phyloP scores from a whole-genome alignment of 2,113 vertebrate species.

The Emydura subglobosa region DNA sequence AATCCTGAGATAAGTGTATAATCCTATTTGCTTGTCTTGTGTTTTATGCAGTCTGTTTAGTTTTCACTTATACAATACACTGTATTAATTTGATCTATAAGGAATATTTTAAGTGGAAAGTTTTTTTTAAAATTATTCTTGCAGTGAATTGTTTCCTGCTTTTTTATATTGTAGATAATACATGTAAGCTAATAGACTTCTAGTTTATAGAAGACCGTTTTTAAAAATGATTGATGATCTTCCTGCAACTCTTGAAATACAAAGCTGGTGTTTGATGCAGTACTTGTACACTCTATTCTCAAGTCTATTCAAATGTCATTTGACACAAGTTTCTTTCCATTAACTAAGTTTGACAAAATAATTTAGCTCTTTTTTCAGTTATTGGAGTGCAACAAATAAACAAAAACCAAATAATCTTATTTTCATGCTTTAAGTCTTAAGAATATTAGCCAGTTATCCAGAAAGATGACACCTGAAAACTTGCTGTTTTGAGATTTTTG shows the following conservation, averaged over 20 bases:
- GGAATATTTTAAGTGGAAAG: background rate
- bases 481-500: background rate
- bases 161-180: background rate
- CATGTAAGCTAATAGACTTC: background rate
- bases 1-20: slow-evolving; percentile 50
- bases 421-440: background rate
- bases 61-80: background rate
- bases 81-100: background rate
- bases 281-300: background rate
- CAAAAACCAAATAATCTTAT: background rate
- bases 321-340: background rate
- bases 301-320: background rate
- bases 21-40: background rate
- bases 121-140: background rate
- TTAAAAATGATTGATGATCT: background rate
- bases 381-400: background rate
- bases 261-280: background rate
- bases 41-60: background rate
- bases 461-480: background rate
- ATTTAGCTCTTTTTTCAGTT: background rate
- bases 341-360: background rate
- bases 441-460: background rate
- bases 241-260: background rate
- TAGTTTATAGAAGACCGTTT: background rate
- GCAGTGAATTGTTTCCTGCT: background rate